Base-by-base conservation (phyloP, 1,140 invertebrate genomes). In the Protaetia brevitarsis region DNA sequence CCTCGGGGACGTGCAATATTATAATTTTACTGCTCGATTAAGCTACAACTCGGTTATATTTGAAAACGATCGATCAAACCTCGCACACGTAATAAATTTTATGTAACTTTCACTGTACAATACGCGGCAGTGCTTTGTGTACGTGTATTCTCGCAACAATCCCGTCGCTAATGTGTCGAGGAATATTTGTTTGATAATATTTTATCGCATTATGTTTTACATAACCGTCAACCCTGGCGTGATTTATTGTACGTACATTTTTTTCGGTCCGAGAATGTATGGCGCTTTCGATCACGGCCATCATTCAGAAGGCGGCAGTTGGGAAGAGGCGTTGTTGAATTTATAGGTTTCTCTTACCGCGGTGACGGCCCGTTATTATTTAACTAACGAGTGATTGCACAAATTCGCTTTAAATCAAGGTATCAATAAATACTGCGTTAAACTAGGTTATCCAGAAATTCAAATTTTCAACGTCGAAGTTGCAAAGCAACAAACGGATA, bases 131-230 rank as follows among this genome's bases (percentile, higher is more conserved):
- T n/a, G n/a, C n/a, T n/a, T n/a, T n/a, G n/a, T n/a, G n/a, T n/a
- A n/a, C n/a, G n/a, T 51, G 19, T 23, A 23, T 51, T 51, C 41
- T 51, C 5, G 41, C 26, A 51, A 51, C 41, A 51, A n/a, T n/a
- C n/a, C n/a, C n/a, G 19, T 23, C 41, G 41, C 41, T 51, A 51
- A 51, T 51, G 19, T 51, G 41, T 51, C 41, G 41, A 10, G 41
- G 41, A 51, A 51, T 51, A 51, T 51, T 51, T 51, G 41, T 51
- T 51, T 51, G 41, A 51, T 23, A 51, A 51, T 51, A 51, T 51
- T 51, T n/a, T 51, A 51, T 51, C 41, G 19, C 41, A 51, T 51
- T 51, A 51, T 23, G 41, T 51, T 51, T 21, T 51, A 16, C 19
- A 51, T 51, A 51, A 19, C 41, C 41, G 41, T 51, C 41, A 51